Percentiles rank a stretch among this genome's conserved stretches.
phyloP scores from a whole-genome alignment of 2,113 vertebrate genomes.

The Speoplatyrhinus poulsoni region DNA sequence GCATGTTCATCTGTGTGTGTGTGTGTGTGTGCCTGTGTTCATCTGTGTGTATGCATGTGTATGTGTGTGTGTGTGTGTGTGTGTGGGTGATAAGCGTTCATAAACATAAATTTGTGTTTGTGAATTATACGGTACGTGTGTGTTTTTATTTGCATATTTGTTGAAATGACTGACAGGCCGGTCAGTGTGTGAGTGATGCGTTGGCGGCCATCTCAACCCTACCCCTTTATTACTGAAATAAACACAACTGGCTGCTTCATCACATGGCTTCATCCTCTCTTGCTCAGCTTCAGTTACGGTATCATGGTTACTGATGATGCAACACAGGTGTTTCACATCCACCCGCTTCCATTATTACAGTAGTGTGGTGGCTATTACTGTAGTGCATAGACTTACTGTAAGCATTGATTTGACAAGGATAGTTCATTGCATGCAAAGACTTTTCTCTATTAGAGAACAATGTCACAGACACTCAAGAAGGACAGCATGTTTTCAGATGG shows the following conservation, averaged over 20 bases:
- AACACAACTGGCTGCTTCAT: background rate
- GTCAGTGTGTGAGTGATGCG: constrained; percentile 10
- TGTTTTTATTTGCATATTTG: constrained; percentile 4
- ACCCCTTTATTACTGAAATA: no score
- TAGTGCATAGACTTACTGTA: background rate
- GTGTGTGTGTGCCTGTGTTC: constrained; percentile 30
- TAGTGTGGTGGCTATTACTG: background rate
- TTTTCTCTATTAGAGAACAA: background rate
- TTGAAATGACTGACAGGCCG: constrained; percentile 16
- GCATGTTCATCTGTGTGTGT: background rate
- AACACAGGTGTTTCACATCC: background rate
- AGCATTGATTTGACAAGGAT: constrained; percentile 11
- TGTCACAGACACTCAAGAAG: background rate
- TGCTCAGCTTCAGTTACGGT: background rate
- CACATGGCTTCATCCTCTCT: background rate
- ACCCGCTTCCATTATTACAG: background rate
- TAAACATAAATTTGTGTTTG: background rate
- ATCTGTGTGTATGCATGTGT: constrained; percentile 25
- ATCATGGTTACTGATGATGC: background rate
- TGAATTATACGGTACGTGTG: background rate
- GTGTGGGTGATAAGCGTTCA: no score
- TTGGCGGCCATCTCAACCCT: no score
- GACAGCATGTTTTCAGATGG: background rate
- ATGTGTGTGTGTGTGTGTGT: background rate
- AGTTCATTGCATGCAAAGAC: background rate